Conservation (phyloP, 2,113 vertebrate species). For the Chitala chitala region DNA sequence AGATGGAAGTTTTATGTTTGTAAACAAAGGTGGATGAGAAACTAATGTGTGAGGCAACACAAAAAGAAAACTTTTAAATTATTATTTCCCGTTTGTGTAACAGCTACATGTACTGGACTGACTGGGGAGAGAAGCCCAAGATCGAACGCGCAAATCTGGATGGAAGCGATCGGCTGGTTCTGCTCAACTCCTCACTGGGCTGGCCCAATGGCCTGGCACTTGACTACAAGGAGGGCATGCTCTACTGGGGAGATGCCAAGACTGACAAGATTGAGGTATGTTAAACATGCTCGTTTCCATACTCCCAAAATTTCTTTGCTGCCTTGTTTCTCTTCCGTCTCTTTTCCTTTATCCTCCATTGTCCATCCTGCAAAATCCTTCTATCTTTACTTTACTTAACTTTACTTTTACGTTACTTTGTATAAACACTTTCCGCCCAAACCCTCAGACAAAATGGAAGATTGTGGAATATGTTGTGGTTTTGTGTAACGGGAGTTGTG, state of each 20-base stretch:
- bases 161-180: conserved; percentile 74
- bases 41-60: neutral
- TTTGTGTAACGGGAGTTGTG: too few relatives aligned
- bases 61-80: neutral
- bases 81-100: neutral
- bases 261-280: conserved; percentile 93
- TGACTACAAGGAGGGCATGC: conserved; percentile 76
- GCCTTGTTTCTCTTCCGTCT: too few relatives aligned
- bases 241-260: conserved; percentile 97
- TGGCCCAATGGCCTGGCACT: conserved; percentile 95
- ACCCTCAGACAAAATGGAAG: too few relatives aligned
- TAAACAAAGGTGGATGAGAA: neutral
- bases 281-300: neutral
- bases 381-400: too few relatives aligned
- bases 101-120: conserved; percentile 97
- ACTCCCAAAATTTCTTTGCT: too few relatives aligned
- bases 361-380: too few relatives aligned
- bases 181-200: conserved; percentile 86
- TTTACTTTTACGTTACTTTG: too few relatives aligned
- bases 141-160: conserved; percentile 89
- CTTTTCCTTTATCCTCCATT: too few relatives aligned
- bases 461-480: too few relatives aligned
- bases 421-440: too few relatives aligned
- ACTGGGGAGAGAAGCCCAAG: conserved; percentile 91
- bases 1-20: too few relatives aligned